Conservation (phyloP, 2,797 vertebrate genomes). For the Euphonia xanthogaster region DNA sequence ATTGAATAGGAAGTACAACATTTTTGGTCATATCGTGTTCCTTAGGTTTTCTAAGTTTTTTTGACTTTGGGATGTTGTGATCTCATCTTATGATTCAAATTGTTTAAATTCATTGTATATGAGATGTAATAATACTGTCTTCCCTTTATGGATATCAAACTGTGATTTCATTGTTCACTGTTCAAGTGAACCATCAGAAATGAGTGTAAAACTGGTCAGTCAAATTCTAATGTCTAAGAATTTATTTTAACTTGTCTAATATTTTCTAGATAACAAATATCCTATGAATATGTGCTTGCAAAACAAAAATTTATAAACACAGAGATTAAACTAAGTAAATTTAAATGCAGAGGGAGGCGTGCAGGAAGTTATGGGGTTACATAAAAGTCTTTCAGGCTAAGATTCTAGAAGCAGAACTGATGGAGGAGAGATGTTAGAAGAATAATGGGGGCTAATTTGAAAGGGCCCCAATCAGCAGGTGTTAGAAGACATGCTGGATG, state of each 20-base stretch:
- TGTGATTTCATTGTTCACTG: not conserved
- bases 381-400: not conserved
- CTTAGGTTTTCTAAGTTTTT: not conserved
- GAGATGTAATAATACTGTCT: not conserved
- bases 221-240: not conserved
- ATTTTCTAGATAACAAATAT: not conserved
- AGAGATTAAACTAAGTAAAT: not conserved
- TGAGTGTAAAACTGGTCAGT: not conserved
- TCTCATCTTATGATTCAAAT: not conserved
- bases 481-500: not conserved
- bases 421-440: not conserved
- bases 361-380: not conserved
- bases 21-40: not conserved
- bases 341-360: not conserved
- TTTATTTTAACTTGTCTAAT: not conserved
- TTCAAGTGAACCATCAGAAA: not conserved
- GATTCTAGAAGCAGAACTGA: not conserved
- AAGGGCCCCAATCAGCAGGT: not conserved
- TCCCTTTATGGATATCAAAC: not conserved
- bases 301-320: not conserved
- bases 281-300: not conserved
- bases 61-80: not conserved
- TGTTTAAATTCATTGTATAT: not conserved
- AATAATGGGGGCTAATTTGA: not conserved
- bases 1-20: not conserved